phyloP scores from a whole-genome alignment of 2,113 vertebrate genomes.

The Microtus montanus region DNA sequence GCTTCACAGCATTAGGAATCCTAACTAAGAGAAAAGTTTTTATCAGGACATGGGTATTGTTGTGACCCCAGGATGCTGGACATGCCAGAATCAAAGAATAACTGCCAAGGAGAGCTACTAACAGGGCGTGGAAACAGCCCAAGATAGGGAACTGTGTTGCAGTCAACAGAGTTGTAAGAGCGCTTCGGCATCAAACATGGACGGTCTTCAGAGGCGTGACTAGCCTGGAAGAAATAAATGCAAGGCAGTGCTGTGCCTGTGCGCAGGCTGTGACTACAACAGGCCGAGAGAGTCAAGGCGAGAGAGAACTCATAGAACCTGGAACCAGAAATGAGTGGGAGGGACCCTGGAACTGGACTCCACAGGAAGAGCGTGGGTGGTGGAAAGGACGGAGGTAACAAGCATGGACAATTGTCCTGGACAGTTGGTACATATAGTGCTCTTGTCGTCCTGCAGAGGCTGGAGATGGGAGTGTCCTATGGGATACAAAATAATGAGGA shows the following conservation, averaged over 20 bases:
- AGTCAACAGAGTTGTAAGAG: background rate
- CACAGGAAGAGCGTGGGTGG: background rate
- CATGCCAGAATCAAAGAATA: background rate
- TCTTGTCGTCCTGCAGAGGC: background rate
- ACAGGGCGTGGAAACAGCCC: background rate
- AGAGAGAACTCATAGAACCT: background rate
- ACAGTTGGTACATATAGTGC: fast-evolving
- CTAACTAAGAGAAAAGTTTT: background rate
- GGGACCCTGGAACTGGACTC: background rate
- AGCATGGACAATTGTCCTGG: background rate
- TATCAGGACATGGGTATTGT: background rate
- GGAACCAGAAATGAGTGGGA: background rate
- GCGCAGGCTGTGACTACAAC: too few species aligned
- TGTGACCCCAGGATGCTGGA: background rate
- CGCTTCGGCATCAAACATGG: background rate
- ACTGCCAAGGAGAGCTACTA: background rate
- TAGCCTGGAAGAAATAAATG: background rate
- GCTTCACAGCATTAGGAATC: background rate
- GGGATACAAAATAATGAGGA: background rate
- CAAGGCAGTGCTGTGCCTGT: background rate
- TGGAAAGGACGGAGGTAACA: background rate
- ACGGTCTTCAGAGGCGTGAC: background rate
- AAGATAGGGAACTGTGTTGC: background rate
- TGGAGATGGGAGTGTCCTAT: background rate
- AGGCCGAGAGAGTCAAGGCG: background rate